Evolutionary conservation across 2,888 invertebrate genomes (phyloP), one percentile per base, ranked within the genome.

Genomic region (Meiosimyza decipiens): DNA sequence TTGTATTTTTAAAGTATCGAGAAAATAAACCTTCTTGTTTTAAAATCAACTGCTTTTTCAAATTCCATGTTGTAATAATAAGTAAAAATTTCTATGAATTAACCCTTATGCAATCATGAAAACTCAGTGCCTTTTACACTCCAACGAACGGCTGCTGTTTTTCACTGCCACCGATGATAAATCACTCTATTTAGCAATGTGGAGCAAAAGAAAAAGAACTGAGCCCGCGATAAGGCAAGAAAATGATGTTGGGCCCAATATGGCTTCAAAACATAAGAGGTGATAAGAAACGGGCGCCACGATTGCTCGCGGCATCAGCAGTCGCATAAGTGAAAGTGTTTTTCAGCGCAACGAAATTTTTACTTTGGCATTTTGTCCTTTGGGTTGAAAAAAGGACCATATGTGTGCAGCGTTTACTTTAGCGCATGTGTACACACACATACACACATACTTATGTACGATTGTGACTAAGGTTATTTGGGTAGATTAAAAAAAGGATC

Each of bases 311-410:
- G 75, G 77, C 71, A 40, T 40, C 59, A 74, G 71, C 73, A 72
- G 73, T 75, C 40, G 74, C 70, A 59, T 51, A 71, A 77, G 77
- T 76, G 75, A 77, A 77, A 77, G 77, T 76, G 75, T 73, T 75
- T 55, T 52, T 63, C 70, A 55, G 54, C 71, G 71, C 73, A 72
- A 75, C 74, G 74, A 76, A 75, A 76, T 76, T 76, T 75, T 71
- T 9, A 40, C 40, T 40, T 40, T 40, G 9, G 40, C 40, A 40
- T 40, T 40, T 40, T 40, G 40, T 40, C 40, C 9, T 40, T 40
- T 40, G 40, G 40, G 40, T 9, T 9, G 9, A 40, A 40, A 40
- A 40, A 40, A 40, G 40, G 40, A 40, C 40, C 40, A 40, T 40
- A 40, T 40, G 40, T 40, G 40, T 40, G 40, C 40, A 9, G 40